A percentile compares a stretch with the other conserved stretches of the same genome.
Evolutionary conservation across 2,113 vertebrate genomes (phyloP).

Genomic region (Cyanistes caeruleus): DNA sequence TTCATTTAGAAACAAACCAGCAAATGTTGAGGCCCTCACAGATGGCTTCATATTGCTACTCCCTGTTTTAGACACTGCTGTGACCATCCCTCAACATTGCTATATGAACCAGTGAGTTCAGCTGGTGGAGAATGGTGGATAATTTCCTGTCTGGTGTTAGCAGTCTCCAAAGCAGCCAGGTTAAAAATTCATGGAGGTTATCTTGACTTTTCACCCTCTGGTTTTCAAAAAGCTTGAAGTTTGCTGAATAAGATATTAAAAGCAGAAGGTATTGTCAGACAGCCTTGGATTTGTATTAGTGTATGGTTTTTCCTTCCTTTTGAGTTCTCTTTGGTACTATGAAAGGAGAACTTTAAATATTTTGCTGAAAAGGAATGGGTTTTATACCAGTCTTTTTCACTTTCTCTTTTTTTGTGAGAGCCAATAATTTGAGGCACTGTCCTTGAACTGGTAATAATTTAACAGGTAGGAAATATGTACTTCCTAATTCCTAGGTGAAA

Average conservation of each 20-base stretch:
- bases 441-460: not conserved
- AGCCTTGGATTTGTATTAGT: not conserved
- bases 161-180: not conserved
- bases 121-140: not conserved
- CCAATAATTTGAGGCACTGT: not conserved
- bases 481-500: not conserved
- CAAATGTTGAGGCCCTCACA: not conserved
- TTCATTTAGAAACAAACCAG: not conserved
- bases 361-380: not conserved
- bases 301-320: not conserved
- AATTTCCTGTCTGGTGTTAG: not conserved
- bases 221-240: not conserved
- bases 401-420: not conserved
- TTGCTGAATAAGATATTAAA: not conserved
- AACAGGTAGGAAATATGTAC: not conserved
- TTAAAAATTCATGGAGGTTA: conserved; percentile 8
- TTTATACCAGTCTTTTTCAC: not conserved
- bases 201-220: not conserved
- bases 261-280: not conserved
- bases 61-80: not conserved
- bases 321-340: not conserved
- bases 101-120: not conserved
- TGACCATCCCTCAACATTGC: not conserved
- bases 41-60: not conserved
- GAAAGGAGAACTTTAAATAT: not conserved